Conservation (phyloP, 2,113 vertebrate species). For the Junco hyemalis region DNA sequence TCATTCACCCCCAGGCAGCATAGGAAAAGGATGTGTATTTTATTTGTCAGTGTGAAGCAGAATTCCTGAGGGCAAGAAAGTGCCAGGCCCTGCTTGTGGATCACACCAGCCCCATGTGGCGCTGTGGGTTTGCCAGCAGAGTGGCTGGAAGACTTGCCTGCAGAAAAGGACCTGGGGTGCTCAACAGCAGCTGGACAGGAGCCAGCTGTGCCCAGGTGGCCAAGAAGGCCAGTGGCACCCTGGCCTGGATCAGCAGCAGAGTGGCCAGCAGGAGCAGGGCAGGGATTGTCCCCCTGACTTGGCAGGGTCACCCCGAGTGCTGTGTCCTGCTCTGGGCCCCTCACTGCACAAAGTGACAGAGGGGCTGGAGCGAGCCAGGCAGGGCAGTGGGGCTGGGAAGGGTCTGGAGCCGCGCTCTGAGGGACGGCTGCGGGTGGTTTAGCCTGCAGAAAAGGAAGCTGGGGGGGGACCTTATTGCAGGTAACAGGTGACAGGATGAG, state of each 20-base stretch:
- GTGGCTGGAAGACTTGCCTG: rapidly evolving
- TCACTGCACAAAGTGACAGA: background rate
- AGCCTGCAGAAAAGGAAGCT: background rate
- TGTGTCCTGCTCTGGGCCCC: background rate
- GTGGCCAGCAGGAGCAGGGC: background rate
- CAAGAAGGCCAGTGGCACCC: background rate
- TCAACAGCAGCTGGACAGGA: rapidly evolving
- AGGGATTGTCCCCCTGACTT: background rate
- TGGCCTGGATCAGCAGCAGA: background rate
- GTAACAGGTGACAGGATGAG: background rate
- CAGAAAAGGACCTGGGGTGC: background rate
- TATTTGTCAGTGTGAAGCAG: background rate
- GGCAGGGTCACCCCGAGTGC: background rate
- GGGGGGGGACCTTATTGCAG: background rate
- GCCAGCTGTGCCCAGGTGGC: background rate
- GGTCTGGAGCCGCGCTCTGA: background rate
- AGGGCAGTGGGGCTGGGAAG: background rate
- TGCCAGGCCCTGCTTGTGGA: background rate
- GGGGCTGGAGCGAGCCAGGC: rapidly evolving
- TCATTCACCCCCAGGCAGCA: background rate
- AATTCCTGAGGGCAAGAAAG: background rate
- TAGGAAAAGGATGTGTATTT: background rate
- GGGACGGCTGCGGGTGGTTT: background rate
- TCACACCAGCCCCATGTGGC: rapidly evolving
- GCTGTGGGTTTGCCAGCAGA: background rate